Evolutionary conservation across 2,113 vertebrate species (phyloP).

Genomic region (Panthera leo): DNA sequence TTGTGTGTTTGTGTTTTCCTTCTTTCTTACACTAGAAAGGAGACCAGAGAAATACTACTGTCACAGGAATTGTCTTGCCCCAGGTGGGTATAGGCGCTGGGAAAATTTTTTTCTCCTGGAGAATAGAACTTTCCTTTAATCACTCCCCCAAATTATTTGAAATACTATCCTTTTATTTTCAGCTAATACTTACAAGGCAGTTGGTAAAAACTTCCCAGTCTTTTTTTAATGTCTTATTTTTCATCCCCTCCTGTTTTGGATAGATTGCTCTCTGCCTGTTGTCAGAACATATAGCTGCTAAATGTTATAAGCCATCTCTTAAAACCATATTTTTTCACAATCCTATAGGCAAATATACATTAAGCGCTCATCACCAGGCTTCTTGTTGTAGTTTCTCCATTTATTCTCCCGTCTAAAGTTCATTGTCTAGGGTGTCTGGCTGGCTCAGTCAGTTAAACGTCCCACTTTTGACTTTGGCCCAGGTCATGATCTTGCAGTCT

Average conservation of each 20-base stretch:
- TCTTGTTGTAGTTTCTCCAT: not conserved
- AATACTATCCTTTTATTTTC: not conserved
- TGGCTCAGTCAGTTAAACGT: no score
- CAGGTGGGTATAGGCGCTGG: not conserved
- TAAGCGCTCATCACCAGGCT: not conserved
- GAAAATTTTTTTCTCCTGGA: not conserved
- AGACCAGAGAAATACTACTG: not conserved
- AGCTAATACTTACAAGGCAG: not conserved
- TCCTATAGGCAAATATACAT: not conserved
- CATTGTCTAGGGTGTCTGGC: no score
- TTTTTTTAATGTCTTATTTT: not conserved
- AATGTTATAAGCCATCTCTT: not conserved
- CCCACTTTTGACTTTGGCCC: no score
- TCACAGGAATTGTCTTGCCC: not conserved
- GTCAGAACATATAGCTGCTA: not conserved
- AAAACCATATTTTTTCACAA: not conserved
- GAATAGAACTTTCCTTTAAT: not conserved
- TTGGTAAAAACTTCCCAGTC: not conserved
- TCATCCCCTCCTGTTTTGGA: not conserved
- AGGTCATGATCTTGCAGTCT: no score
- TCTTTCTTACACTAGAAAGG: not conserved
- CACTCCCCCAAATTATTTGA: not conserved
- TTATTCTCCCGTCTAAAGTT: not conserved
- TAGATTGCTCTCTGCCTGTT: not conserved
- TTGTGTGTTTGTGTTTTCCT: not conserved